Evolutionary conservation across 2,113 vertebrate genomes (phyloP).

Genomic region (Scatophagus argus): DNA sequence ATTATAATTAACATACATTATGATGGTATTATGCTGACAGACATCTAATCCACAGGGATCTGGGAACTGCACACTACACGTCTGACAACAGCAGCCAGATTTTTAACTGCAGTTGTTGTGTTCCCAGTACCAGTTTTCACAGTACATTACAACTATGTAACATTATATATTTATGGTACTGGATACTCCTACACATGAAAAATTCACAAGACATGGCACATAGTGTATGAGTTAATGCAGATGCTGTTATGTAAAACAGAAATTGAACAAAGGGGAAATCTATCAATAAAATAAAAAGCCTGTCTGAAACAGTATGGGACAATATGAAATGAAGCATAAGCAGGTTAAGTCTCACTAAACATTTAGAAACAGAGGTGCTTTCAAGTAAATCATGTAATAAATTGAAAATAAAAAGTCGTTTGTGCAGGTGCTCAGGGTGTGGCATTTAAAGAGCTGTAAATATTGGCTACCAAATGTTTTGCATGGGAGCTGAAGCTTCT

Average conservation of each 20-base stretch:
- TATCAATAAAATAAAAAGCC: background rate
- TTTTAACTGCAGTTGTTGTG: conserved; percentile 30
- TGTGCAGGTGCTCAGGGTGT: background rate
- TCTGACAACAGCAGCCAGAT: conserved; percentile 52
- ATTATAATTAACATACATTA: conserved; percentile 76
- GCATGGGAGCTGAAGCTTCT: background rate
- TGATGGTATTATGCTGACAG: conserved; percentile 57
- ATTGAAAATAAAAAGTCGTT: background rate
- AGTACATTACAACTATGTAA: conserved; percentile 5
- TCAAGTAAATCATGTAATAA: background rate
- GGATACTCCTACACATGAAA: conserved; percentile 15
- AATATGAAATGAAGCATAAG: background rate
- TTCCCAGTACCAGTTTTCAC: conserved; percentile 62
- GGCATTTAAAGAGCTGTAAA: background rate
- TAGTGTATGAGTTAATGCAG: background rate
- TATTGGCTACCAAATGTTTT: background rate
- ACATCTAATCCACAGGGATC: conserved; percentile 70
- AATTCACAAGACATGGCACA: background rate
- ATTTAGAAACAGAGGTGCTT: background rate
- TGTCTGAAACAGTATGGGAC: background rate
- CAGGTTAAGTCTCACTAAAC: background rate
- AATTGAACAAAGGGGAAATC: background rate
- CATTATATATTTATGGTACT: conserved; percentile 26
- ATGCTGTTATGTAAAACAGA: background rate
- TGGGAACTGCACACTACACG: conserved; percentile 43